Evolutionary conservation across 2,888 invertebrate genomes (phyloP), one percentile per base, ranked within the genome.

Genomic region (Euproctis similis): DNA sequence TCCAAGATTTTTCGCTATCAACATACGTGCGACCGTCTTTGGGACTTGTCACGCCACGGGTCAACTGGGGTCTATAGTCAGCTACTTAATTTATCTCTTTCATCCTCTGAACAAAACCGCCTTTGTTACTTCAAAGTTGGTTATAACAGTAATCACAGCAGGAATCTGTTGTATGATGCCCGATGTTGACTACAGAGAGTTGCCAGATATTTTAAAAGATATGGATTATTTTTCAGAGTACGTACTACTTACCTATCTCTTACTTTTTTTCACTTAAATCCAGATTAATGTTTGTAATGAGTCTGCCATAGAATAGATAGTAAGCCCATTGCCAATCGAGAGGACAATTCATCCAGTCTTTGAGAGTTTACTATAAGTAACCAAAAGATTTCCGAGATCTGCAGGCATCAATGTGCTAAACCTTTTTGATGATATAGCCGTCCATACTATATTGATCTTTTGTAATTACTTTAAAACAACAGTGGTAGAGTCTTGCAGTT

Each of bases 221-320:
- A 81, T 81, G 82, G 81, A 81, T 50, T 78, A 76, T 46, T 82
- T 70, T 53, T 66, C 67, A 13, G 80, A 80, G 81, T 82, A 53
- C 58, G 66, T 46, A 4, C 2, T 27, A 18, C 2, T 24, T 16
- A 16, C 24, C 16, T 24, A 24, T 9, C 9, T 19, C 8, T 8
- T n/a, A 14, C 8, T 14, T 13, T 26, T 11, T 3, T 11, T 26
- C 9, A 5, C 18, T 26, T n/a, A n/a, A n/a, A n/a, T n/a, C n/a
- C n/a, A n/a, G n/a, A n/a, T n/a, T n/a, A n/a, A n/a, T n/a, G n/a
- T n/a, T n/a, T n/a, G n/a, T n/a, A n/a, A n/a, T n/a, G n/a, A n/a
- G n/a, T n/a, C n/a, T n/a, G n/a, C n/a, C n/a, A n/a, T n/a, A n/a
- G n/a, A n/a, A n/a, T n/a, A n/a, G n/a, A n/a, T n/a, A n/a, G n/a